Percentiles rank a stretch among this genome's conserved stretches.
Conservation (phyloP, 2,113 vertebrate species). For the Fukomys damarensis region DNA sequence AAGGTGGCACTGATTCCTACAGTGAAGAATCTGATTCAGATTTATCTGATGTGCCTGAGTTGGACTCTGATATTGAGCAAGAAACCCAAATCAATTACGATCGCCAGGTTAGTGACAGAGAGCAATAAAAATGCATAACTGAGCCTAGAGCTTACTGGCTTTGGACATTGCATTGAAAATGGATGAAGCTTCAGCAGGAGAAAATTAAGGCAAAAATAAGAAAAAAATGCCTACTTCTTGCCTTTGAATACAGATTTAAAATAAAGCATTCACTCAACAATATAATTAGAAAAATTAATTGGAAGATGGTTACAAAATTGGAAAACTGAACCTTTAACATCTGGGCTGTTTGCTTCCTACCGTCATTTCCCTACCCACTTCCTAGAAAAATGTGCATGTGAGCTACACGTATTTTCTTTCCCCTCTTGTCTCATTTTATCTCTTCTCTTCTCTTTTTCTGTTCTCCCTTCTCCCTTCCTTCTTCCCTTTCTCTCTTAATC, state of each 20-base stretch:
- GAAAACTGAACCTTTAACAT: not conserved
- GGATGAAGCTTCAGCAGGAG: not conserved
- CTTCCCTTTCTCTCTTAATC: not conserved
- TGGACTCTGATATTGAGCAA: conserved; percentile 99
- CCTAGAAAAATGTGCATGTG: not conserved
- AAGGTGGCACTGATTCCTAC: conserved; percentile 94
- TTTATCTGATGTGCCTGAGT: conserved; percentile 95
- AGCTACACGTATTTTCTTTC: not conserved
- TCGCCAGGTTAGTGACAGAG: conserved; percentile 91
- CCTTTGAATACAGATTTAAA: conserved; percentile 35
- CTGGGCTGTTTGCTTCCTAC: not conserved
- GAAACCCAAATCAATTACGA: conserved; percentile 98
- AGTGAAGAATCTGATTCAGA: conserved; percentile 98
- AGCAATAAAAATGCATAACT: not conserved
- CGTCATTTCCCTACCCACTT: not conserved
- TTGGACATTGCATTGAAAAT: not conserved
- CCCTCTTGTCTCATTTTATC: not conserved
- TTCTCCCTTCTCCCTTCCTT: not conserved
- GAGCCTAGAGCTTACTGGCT: not conserved
- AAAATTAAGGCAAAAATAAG: not conserved
- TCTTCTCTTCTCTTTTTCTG: not conserved
- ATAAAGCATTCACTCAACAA: not conserved
- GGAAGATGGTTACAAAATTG: not conserved
- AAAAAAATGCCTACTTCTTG: not conserved
- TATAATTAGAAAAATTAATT: not conserved